Conservation (phyloP, 2,797 vertebrate species). For the Chelidonichthys spinosus region DNA sequence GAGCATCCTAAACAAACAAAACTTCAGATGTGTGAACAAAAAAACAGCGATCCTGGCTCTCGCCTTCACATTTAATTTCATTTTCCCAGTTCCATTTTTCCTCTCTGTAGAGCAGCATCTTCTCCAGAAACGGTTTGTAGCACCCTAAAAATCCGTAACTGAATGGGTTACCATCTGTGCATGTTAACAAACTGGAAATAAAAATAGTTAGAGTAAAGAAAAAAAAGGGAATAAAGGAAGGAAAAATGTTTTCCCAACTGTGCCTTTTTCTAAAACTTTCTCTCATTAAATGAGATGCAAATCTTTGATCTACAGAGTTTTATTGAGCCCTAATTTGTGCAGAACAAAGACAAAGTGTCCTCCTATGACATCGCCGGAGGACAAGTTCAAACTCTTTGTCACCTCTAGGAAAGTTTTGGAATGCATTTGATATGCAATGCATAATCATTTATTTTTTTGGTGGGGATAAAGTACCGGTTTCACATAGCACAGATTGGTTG, state of each 20-base stretch:
- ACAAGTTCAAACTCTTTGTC: constrained; percentile 42
- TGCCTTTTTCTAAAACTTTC: constrained; percentile 5
- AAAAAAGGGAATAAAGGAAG: neutral
- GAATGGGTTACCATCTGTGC: constrained; percentile 47
- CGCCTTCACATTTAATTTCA: constrained; percentile 41
- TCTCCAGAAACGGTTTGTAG: constrained; percentile 25
- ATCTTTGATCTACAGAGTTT: constrained; percentile 26
- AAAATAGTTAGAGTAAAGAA: neutral
- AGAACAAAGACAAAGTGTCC: constrained; percentile 31
- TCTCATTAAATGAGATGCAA: neutral
- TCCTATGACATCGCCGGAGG: constrained; percentile 46
- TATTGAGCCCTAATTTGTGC: constrained; percentile 42
- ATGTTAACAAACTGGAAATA: constrained; percentile 23
- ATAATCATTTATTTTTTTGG: constrained; percentile 33
- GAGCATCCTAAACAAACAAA: constrained; percentile 39
- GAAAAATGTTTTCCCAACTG: constrained; percentile 6
- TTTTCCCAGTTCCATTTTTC: constrained; percentile 32
- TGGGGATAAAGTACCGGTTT: constrained; percentile 39
- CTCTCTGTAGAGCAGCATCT: constrained; percentile 28
- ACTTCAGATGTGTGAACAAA: constrained; percentile 32
- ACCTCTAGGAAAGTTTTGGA: constrained; percentile 15
- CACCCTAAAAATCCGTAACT: constrained; percentile 19
- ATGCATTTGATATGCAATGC: constrained; percentile 25
- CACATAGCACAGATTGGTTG: constrained; percentile 56
- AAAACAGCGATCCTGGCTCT: constrained; percentile 17